Evolutionary conservation across 1,140 invertebrate genomes (phyloP), one percentile per base, ranked within the genome.

Genomic region (Pachypeltis micranthus): DNA sequence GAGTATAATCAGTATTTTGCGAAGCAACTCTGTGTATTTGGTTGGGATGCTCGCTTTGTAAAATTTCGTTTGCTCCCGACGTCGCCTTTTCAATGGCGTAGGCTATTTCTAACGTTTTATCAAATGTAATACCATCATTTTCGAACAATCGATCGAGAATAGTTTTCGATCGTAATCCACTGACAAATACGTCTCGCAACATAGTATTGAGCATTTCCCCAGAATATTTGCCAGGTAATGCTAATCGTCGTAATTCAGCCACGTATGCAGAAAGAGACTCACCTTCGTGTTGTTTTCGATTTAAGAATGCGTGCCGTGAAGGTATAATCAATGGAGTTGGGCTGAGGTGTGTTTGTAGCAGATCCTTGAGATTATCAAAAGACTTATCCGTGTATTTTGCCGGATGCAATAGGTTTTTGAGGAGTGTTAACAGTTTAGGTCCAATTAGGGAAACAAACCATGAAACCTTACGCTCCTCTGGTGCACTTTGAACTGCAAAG

Each of bases 241-340:
- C 7, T 21, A 51, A 21, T 21, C 47, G 12, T 51, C 47, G 10
- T 10, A 51, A 21, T 21, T 51, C 47, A 10, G 47, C 47, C 12
- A 51, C 47, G 19, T 51, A 51, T 7, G 47, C 4, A 51, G 47
- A 51, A 4, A 51, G 31, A 10, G 47, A 51, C 47, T 51, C 47
- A 51, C 47, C 47, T 51, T 51, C 47, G 21, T 51, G 47, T 21
- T 51, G 47, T 51, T 51, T 51, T 14, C 47, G 47, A 51, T 51
- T 51, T 4, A 51, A 21, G 47, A 51, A 51, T 51, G 47, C 47
- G 21, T 51, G 47, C 4, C 47, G 47, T 4, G 47, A 51, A 10
- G 47, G 47, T 51, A 51, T 51, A 4, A 14, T 4, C 21, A 51
- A 21, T 21, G 47, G 47, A 4, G 47, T 51, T 4, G 47, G 47